Percentiles rank a stretch among this genome's conserved stretches.
Evolutionary conservation across 2,113 vertebrate genomes (phyloP).

Genomic region (Eulemur macaco): DNA sequence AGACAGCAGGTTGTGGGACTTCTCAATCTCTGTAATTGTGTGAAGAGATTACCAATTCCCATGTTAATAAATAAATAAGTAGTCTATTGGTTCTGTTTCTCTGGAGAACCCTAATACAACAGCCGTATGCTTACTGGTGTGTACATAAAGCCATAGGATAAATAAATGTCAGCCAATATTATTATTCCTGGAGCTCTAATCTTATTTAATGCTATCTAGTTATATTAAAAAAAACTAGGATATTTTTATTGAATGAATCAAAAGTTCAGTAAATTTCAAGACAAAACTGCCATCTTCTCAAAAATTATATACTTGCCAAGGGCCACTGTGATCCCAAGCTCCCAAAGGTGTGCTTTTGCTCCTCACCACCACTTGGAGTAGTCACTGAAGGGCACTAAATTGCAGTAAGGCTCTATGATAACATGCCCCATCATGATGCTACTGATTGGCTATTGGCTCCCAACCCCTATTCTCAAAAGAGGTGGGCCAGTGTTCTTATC

Average conservation of each 20-base stretch:
- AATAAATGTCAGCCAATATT: not conserved
- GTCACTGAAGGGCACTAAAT: not conserved
- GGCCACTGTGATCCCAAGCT: not conserved
- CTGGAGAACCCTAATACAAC: not conserved
- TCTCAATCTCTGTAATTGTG: not conserved
- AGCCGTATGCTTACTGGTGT: not conserved
- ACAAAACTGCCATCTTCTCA: not conserved
- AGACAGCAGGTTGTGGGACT: not conserved
- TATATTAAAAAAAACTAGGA: not conserved
- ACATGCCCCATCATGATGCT: rapidly evolving
- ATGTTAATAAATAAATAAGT: not conserved
- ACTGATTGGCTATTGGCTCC: not conserved
- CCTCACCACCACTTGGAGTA: not conserved
- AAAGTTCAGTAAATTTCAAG: not conserved
- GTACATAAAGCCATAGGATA: not conserved
- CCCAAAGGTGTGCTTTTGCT: not conserved
- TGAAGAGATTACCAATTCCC: not conserved
- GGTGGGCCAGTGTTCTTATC: not conserved
- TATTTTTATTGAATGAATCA: not conserved
- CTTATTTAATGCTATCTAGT: not conserved
- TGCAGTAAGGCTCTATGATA: not conserved
- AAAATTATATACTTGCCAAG: not conserved
- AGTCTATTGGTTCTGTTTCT: not conserved
- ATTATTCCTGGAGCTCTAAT: not conserved
- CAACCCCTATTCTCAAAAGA: not conserved